Percentiles rank a stretch among this genome's conserved stretches.
phyloP scores from a whole-genome alignment of 2,113 vertebrate genomes.

The Suricata suricatta region DNA sequence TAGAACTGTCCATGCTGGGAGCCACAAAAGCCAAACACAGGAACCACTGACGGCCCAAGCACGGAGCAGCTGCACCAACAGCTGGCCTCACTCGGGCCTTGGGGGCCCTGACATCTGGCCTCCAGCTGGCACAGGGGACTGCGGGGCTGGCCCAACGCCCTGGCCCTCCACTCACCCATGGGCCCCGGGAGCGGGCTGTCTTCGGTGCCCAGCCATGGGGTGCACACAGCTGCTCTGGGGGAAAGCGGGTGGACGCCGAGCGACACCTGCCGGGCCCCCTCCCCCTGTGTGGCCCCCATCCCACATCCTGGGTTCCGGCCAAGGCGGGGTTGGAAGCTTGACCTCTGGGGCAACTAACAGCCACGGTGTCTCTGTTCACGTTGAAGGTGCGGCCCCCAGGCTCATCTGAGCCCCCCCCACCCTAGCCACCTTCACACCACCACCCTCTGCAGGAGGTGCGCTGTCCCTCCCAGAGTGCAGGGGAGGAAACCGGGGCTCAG shows the following conservation, averaged over 20 bases:
- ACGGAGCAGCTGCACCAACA: background rate
- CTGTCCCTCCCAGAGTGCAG: background rate
- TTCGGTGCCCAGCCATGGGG: background rate
- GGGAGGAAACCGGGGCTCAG: background rate
- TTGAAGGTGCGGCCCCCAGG: accelerated
- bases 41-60: too few species aligned
- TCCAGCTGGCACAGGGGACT: background rate
- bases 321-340: background rate
- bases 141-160: background rate
- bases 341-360: accelerated
- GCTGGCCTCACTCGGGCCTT: background rate
- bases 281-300: accelerated
- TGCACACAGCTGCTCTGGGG: background rate
- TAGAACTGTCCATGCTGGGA: background rate
- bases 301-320: background rate
- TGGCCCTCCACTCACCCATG: background rate
- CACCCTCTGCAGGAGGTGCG: too few species aligned
- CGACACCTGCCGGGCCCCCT: too few species aligned
- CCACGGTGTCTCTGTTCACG: background rate
- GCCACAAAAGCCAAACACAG: background rate
- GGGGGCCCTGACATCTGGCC: background rate
- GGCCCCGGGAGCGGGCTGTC: too few species aligned
- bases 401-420: background rate
- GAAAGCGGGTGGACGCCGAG: background rate
- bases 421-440: background rate